Base-by-base conservation (phyloP, 2,113 vertebrate genomes). In the Sardina pilchardus region DNA sequence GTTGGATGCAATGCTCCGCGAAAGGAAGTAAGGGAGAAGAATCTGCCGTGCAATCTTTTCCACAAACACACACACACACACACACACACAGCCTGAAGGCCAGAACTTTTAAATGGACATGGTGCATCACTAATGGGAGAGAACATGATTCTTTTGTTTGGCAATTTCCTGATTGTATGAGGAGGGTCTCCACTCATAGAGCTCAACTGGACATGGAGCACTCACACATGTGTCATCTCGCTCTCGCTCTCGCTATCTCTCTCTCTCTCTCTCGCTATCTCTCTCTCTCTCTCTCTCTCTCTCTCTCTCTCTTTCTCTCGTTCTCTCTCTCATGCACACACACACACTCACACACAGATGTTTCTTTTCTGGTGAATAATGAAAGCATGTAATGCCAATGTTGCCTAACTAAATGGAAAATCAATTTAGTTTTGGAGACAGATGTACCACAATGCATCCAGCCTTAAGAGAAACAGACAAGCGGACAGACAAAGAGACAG, bases 151-250 rank as follows among this genome's bases (percentile, higher is more conserved):
- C 82, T 84, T 81, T 84, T 87, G 86, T 84, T 87, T 87, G 84
- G 83, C 78, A 84, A 87, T 56, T 84, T 87, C 86, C 86, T 87
- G 86, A 87, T 87, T 87, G 82, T 59, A 81, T 59, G 78, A 67
- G 63, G 63, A 67, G 63, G 30, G 30, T 67, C 63, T 30, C 26
- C n/a, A 24, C 63, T 67, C 30, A 67, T 26, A 67, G 63, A 30
- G 9, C 26, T 9, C 10, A 14, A 67, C 63, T 30, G 63, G 63
- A 67, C 24, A 30, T 12, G 9, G 63, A 67, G n/a, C 63, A 67
- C 1, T 30, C 63, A 26, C 63, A 67, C 26, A 30, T 67, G 59
- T 67, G 53, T 56, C 53, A 21, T 4, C 39, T 19, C 24, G 7
- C 5, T 21, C 42, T 16, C 39, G 10, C 67, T 21, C 86, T 83